phyloP scores from a whole-genome alignment of 2,113 vertebrate genomes.

The Scomber colias region DNA sequence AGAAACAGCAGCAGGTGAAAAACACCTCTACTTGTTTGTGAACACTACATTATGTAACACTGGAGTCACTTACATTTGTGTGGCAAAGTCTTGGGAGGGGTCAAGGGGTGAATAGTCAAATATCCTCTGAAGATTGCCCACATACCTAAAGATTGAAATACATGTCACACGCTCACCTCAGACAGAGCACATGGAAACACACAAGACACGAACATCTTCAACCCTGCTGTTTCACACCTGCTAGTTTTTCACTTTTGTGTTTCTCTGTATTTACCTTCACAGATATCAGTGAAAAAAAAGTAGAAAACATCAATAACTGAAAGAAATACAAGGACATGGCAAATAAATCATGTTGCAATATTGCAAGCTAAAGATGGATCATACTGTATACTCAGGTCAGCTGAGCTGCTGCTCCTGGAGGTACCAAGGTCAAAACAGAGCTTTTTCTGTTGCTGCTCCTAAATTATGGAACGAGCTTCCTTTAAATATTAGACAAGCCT shows the following conservation, averaged over 20 bases:
- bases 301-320: not conserved
- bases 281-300: no score
- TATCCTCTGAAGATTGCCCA: conserved; percentile 97
- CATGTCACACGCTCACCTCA: conserved; percentile 40
- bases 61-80: conserved; percentile 94
- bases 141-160: conserved; percentile 88
- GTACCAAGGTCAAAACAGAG: no score
- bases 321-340: not conserved
- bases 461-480: no score
- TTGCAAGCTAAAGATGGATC: no score
- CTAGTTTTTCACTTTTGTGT: not conserved
- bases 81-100: conserved; percentile 97
- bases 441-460: no score
- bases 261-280: not conserved
- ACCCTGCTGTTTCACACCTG: not conserved
- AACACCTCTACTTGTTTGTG: conserved; percentile 18
- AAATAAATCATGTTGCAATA: no score
- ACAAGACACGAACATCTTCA: not conserved
- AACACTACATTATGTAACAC: conserved; percentile 39
- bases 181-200: conserved; percentile 7
- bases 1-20: conserved; percentile 4
- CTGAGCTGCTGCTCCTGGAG: no score
- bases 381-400: no score
- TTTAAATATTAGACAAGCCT: no score
- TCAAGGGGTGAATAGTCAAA: conserved; percentile 98